Evolutionary conservation across 2,113 vertebrate species (phyloP).

Genomic region (Hyla sarda): DNA sequence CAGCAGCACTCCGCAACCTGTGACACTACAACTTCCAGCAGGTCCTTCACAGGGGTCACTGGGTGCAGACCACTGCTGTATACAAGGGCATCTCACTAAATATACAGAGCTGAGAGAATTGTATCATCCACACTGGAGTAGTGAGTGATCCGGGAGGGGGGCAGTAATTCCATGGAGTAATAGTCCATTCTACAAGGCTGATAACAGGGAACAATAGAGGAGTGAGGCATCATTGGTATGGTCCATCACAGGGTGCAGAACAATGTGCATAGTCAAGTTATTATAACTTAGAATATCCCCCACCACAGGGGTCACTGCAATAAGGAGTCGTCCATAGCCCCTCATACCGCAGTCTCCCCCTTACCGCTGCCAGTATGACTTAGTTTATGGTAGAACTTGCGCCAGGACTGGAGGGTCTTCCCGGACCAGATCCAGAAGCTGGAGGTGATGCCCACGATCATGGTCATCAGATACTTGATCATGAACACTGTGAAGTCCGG

Average conservation of each 20-base stretch:
- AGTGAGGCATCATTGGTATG: not conserved
- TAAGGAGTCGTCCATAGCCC: not conserved
- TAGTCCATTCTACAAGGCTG: not conserved
- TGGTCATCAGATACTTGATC: constrained; percentile 96
- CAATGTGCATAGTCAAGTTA: too few relatives aligned
- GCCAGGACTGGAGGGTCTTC: constrained; percentile 92
- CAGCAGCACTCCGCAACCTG: not conserved
- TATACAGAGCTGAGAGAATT: too few relatives aligned
- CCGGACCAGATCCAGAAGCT: constrained; percentile 96
- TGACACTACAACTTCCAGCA: not conserved
- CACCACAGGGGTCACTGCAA: not conserved
- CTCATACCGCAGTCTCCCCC: constrained; percentile 96
- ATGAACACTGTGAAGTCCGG: constrained; percentile 92
- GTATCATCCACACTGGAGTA: not conserved
- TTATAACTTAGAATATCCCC: too few relatives aligned
- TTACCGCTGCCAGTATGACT: constrained; percentile 88
- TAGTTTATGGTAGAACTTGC: constrained; percentile 85
- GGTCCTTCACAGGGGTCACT: not conserved
- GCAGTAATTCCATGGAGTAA: not conserved
- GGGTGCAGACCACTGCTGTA: too few relatives aligned
- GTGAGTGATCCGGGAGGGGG: too few relatives aligned
- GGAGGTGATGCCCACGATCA: constrained; percentile 91
- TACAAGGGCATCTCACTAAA: too few relatives aligned
- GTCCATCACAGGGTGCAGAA: not conserved
- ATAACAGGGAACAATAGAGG: too few relatives aligned